Evolutionary conservation across 2,113 vertebrate species (phyloP), one percentile per base, ranked within the genome.

Genomic region (Lontra canadensis): DNA sequence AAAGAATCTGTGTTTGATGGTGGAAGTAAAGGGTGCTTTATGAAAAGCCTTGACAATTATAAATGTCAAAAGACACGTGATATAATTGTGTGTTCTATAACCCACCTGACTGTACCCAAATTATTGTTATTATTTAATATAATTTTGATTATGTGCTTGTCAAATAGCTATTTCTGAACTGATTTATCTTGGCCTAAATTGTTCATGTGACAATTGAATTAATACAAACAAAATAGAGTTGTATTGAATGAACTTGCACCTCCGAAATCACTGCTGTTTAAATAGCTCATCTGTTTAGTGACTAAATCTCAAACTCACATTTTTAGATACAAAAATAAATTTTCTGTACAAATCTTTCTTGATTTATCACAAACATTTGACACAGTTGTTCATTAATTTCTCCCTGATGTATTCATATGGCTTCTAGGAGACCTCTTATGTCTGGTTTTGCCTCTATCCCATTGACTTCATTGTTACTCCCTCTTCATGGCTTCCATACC

Each of bases 361-460:
- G 17, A 82, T 4, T 29, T 65, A 4, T n/a, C 29, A 84, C 3
- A 34, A 88, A 42, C 55, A 55, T 78, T 36, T 61, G 12, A 6
- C 18, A 49, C 15, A 20, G 1, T 88, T 88, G 11, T 79, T 55
- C 21, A 31, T 55, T 88, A 49, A 47, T 23, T 36, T 83, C n/a
- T 57, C 3, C 1, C 26, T n/a, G 12, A 69, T 29, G 31, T 21
- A 23, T 34, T 63, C 14, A 36, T 3, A 6, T 71, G 10, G 0
- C 14, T 90, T 79, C 17, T 13, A 71, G 52, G 34, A 34, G 29
- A 61, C 6, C 21, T 61, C 14, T 39, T 5, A 17, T 11, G 20
- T 15, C 17, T 84, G 47, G 17, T 18, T 84, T 89, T 29, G 63
- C 7, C 23, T 57, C 15, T 42, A 17, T 26, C 21, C 21, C 29